These are phyloP conservation scores for Azemiops feae DNA, from an alignment of 2,113 vertebrate genomes.

Conservation along the genomic window DNA sequence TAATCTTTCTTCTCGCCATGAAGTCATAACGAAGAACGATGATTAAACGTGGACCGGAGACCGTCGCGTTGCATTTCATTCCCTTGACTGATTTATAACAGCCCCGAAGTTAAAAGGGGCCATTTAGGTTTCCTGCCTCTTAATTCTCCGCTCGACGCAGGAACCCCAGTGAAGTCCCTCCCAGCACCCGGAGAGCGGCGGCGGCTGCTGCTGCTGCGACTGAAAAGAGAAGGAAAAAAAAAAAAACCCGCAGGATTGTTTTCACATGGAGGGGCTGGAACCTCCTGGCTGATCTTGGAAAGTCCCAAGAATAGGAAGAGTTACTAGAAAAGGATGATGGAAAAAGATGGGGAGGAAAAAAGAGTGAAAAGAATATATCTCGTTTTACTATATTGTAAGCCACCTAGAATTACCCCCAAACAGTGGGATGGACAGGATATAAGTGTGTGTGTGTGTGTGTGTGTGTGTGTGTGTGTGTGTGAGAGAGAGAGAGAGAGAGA, in stretches of 20 bases:
- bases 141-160: neutral
- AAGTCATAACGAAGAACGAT: neutral
- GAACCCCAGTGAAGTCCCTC: neutral
- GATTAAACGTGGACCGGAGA: neutral
- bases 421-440: neutral
- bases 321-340: neutral
- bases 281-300: neutral
- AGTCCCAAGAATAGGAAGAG: neutral
- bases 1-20: neutral
- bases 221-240: no score
- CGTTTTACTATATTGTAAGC: neutral
- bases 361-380: neutral
- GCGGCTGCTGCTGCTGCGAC: neutral
- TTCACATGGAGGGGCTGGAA: neutral
- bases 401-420: neutral
- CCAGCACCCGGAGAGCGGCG: neutral
- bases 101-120: neutral
- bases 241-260: neutral
- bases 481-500: no score
- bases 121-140: neutral
- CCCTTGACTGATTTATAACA: neutral
- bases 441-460: no score
- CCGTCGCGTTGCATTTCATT: neutral
- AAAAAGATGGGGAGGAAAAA: no score
- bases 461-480: no score